Base-by-base conservation (phyloP, 2,797 vertebrate species). In the Spondyliosoma cantharus region DNA sequence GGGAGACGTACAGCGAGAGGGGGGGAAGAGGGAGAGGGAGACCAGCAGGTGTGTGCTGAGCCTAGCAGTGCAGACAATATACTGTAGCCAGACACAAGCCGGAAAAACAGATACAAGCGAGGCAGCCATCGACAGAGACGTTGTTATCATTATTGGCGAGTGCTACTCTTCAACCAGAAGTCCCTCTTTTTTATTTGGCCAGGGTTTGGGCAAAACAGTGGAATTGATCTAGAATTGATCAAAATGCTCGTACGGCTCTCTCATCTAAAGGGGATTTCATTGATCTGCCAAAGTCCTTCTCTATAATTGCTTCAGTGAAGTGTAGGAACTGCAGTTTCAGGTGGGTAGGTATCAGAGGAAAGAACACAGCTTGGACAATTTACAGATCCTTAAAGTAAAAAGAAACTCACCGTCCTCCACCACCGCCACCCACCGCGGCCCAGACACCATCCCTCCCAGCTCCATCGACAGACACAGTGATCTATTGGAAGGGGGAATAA, bases 181-280 rank as follows among this genome's bases (percentile, higher is more conserved):
- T 85, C 74, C 58, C 71, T 76, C 83, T 92, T 92, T 90, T 90
- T 90, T 90, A 86, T 90, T 91, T 89, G 74, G 85, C 83, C 83
- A 80, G 29, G 85, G 82, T 90, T 92, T 91, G 89, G 83, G 82
- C 60, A 90, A 93, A 93, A 90, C 87, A 82, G 84, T 80, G 43
- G 80, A 90, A 93, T 90, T 88, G 89, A 92, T 92, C 89, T 74
- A 71, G 78, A 77, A 91, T 91, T 92, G 92, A 93, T 93, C 88
- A 91, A 86, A 93, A 90, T 65, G 61, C 71, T 74, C 43, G 73
- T 92, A 91, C 74, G 46, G 80, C 82, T 89, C 88, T 85, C 81
- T 92, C 87, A 91, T 92, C 90, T 91, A 85, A 91, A 91, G 90
- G 86, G 88, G 90, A 93, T 91, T 91, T 91, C 83, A 94, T 94